Base-by-base conservation (phyloP, 1,140 invertebrate species). In the Lithobius niger region DNA sequence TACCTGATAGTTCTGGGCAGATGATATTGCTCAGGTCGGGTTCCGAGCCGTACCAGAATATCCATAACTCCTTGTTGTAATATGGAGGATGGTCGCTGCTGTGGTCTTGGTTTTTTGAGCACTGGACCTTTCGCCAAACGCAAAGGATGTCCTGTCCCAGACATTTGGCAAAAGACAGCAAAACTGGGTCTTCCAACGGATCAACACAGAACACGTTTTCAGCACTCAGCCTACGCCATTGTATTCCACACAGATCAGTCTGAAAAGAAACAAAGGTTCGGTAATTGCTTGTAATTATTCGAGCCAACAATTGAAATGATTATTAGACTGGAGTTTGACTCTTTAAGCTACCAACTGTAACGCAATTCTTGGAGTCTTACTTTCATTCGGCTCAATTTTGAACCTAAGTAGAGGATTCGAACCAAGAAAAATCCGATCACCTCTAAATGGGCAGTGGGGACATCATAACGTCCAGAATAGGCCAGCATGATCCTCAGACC, bases 1-100 rank as follows among this genome's bases (percentile, higher is more conserved):
- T 24, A 62, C 84, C 83, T 66, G 78, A 81, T 50, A 94, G 79
- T 53, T 77, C 75, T 54, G 68, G 62, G 19, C 69, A 67, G 15
- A 79, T 61, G 25, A 77, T 61, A 26, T 66, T 67, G 22, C 65
- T 62, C 24, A 77, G 60, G 71, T 93, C 87, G 26, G 92, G 92
- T 73, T 96, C 89, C 70, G 96, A 90, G 64, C 93, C 93, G 76
- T 97, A 97, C 93, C 94, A 97, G 76, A 98, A 97, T 66, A 97
- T 88, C 95, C 94, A 97, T 16, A 98, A 78, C 72, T 97, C 93
- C 76, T 97, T 97, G 69, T 61, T 62, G 86, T 81, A 50, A 45
- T 61, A 62, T 36, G 56, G 54, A 66, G 25, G 80, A 80, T 64
- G 79, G 77, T 44, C 87, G 76, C 57, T 82, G 84, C 59, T 86